phyloP scores from a whole-genome alignment of 2,113 vertebrate genomes.

The Falcunculus frontatus region DNA sequence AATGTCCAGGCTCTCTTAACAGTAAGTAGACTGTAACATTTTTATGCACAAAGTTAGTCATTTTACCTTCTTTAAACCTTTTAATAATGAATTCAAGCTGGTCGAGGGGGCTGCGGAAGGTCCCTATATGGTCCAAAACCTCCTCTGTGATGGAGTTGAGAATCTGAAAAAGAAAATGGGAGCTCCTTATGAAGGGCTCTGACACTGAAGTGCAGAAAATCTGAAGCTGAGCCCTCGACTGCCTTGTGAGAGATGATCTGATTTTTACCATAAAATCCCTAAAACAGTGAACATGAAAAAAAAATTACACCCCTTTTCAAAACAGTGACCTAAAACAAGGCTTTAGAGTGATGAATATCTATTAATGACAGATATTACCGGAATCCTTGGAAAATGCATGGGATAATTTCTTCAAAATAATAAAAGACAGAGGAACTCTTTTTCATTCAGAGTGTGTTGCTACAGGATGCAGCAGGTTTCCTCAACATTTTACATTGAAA shows the following conservation, averaged over 20 bases:
- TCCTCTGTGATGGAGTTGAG: slow-evolving; percentile 88
- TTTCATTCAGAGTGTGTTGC: background rate
- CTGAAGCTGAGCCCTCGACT: background rate
- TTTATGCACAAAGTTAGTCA: background rate
- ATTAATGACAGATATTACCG: background rate
- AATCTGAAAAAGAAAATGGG: slow-evolving; percentile 75
- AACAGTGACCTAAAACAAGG: background rate
- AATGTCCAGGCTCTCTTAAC: background rate
- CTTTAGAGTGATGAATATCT: background rate
- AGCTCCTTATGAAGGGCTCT: slow-evolving; percentile 1
- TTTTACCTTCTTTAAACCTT: slow-evolving; percentile 85
- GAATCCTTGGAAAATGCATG: background rate
- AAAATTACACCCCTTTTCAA: background rate
- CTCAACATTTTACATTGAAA: background rate
- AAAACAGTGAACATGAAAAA: background rate
- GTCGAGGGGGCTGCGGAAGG: slow-evolving; percentile 84
- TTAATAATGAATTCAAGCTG: slow-evolving; percentile 87
- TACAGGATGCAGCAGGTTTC: background rate
- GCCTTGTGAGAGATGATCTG: background rate
- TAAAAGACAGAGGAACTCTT: background rate
- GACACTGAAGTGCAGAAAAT: background rate
- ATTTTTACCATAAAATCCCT: background rate
- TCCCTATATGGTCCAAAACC: slow-evolving; percentile 81
- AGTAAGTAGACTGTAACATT: background rate
- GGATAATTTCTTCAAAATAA: background rate